Percentiles rank a stretch among this genome's conserved stretches.
phyloP scores from a whole-genome alignment of 2,888 invertebrate species.

The Drosophila acutilabella region DNA sequence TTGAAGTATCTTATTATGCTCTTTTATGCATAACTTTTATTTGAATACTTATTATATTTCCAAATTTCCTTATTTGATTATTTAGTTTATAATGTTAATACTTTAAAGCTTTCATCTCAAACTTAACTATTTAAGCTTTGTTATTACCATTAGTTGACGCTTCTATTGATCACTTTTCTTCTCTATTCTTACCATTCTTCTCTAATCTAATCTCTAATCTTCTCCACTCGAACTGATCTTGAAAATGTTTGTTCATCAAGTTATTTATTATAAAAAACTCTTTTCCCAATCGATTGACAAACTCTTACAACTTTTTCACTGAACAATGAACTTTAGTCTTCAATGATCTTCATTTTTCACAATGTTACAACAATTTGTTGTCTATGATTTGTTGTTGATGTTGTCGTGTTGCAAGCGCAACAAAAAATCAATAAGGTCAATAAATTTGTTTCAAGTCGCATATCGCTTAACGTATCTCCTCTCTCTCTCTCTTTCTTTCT shows the following conservation, averaged over 20 bases:
- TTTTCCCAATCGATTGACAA: not conserved
- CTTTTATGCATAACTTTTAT: too few species aligned
- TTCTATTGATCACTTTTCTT: too few species aligned
- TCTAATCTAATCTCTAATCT: not conserved
- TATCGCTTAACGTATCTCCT: slow-evolving; percentile 1
- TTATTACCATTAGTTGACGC: too few species aligned
- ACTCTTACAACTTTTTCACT: not conserved
- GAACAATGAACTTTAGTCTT: not conserved
- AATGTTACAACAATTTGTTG: slow-evolving; percentile 9
- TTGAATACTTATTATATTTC: too few species aligned
- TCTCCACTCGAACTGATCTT: not conserved
- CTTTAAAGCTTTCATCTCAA: too few species aligned
- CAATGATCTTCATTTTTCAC: slow-evolving; percentile 14
- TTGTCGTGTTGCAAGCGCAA: slow-evolving; percentile 14
- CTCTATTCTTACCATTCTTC: not conserved
- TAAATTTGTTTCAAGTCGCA: slow-evolving; percentile 8
- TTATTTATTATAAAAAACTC: not conserved
- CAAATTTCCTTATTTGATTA: too few species aligned
- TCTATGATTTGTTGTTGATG: not conserved
- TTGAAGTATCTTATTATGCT: too few species aligned
- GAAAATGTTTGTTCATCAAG: not conserved
- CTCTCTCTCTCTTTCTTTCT: not conserved
- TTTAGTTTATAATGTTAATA: too few species aligned
- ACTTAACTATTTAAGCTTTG: too few species aligned
- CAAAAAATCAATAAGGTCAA: slow-evolving; percentile 21